Evolutionary conservation across 2,113 vertebrate species (phyloP), one percentile per base, ranked within the genome.

Genomic region (Tringa solitaria): DNA sequence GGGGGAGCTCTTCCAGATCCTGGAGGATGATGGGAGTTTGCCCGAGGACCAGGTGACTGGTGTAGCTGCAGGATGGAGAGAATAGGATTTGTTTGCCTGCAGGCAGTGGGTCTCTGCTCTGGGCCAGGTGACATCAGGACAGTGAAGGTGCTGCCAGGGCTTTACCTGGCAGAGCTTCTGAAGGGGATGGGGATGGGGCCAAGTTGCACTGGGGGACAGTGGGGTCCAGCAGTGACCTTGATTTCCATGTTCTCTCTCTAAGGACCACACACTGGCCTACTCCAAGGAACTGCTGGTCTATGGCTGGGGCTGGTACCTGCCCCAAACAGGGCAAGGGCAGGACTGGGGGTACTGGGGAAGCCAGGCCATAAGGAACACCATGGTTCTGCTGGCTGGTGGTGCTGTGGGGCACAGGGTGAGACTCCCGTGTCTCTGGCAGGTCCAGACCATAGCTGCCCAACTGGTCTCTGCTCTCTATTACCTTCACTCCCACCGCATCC

Each of bases 401-500:
- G 45, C 72, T 8, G 5, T 15, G 51, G 48, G 51, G 57, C 85
- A 75, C 27, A 53, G 21, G 3, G 5, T 89, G 78, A 87, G 37
- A 67, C 39, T 72, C 30, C 37, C 1, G 2, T 95, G 57, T 93
- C 59, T 97, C 80, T 0, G 32, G 14, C 77, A 99, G 99, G 99
- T 99, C 28, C 97, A 97, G 79, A 97, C 97, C 81, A 99, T 99
- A 35, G 99, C 99, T 68, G 99, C 99, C 89, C 99, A 99, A 35
- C 98, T 99, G 91, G 98, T 99, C n/a, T 99, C 99, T 9, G 99
- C 99, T 70, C 98, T 99, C 57, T 99, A 99, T 93, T 99, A 99
- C 94, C 97, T 99, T 89, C 99, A 99, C 93, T 99, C 99, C 64
- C 99, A 99, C 94, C 99, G 99, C 12, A 99, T 99, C 93, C 98